Conservation (phyloP, 1,140 invertebrate species). For the Danaus plexippus region DNA sequence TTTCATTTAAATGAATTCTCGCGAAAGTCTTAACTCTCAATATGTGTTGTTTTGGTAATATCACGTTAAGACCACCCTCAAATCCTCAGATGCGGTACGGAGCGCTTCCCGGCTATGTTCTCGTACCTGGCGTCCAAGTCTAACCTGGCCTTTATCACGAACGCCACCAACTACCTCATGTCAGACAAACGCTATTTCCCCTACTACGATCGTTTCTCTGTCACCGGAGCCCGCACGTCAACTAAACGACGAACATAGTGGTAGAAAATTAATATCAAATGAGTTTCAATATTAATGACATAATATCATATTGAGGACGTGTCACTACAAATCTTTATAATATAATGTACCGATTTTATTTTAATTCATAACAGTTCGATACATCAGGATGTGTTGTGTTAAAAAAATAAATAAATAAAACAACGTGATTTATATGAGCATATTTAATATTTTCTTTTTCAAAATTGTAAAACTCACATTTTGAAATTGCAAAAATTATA, state of each 20-base stretch:
- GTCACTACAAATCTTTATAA: too few species aligned
- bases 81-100: constrained; percentile 51
- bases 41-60: too few species aligned
- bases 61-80: neutral
- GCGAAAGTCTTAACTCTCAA: too few species aligned
- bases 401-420: constrained; percentile 35
- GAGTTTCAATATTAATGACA: too few species aligned
- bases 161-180: constrained; percentile 40
- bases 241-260: too few species aligned
- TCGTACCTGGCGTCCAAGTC: constrained; percentile 37
- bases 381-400: neutral
- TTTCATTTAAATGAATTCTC: too few species aligned
- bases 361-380: neutral
- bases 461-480: constrained; percentile 72
- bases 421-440: constrained; percentile 59
- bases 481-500: constrained; percentile 72
- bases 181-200: constrained; percentile 41
- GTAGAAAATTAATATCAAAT: too few species aligned
- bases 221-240: neutral
- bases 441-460: constrained; percentile 71
- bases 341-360: too few species aligned
- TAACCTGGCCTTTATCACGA: constrained; percentile 49
- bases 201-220: constrained; percentile 31
- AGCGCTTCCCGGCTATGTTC: constrained; percentile 54
- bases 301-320: too few species aligned